phyloP scores from a whole-genome alignment of 1,140 invertebrate species.

The Rhyacophila brunnea region DNA sequence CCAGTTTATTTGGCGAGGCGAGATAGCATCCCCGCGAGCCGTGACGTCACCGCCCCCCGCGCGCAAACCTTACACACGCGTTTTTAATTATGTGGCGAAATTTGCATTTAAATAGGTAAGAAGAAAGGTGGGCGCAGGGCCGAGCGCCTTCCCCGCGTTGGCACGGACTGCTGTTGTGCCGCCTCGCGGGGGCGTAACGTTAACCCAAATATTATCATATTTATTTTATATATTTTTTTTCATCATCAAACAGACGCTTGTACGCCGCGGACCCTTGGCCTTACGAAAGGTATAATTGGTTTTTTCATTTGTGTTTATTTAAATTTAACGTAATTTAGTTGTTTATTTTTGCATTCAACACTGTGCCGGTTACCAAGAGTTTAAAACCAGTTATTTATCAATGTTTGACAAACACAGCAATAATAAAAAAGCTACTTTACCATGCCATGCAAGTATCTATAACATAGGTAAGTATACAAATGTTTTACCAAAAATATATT shows the following conservation, averaged over 20 bases:
- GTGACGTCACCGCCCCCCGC: constrained; percentile 19
- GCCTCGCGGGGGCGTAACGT: constrained; percentile 5
- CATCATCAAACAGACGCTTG: constrained; percentile 17
- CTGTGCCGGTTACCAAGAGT: neutral
- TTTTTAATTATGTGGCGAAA: constrained; percentile 38
- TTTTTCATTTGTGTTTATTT: constrained; percentile 35
- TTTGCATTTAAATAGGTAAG: constrained; percentile 38
- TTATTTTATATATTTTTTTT: constrained; percentile 18
- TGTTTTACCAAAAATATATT: no score
- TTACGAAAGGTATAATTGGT: constrained; percentile 31
- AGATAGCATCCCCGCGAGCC: constrained; percentile 34
- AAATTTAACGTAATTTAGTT: constrained; percentile 35
- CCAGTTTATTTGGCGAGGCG: constrained; percentile 30
- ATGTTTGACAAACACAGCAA: neutral
- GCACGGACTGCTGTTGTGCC: constrained; percentile 1
- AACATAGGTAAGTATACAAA: no score
- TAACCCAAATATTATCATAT: constrained; percentile 27
- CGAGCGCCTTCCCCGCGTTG: constrained; percentile 18
- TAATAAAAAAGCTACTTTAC: no score
- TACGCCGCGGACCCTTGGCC: neutral
- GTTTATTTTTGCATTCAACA: constrained; percentile 18
- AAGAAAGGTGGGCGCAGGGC: constrained; percentile 22
- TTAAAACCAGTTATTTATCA: neutral
- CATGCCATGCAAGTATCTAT: no score
- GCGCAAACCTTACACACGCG: constrained; percentile 33